These are phyloP conservation scores for Aromia moschata DNA, from an alignment of 2,888 invertebrate species.

Conservation along the genomic window DNA sequence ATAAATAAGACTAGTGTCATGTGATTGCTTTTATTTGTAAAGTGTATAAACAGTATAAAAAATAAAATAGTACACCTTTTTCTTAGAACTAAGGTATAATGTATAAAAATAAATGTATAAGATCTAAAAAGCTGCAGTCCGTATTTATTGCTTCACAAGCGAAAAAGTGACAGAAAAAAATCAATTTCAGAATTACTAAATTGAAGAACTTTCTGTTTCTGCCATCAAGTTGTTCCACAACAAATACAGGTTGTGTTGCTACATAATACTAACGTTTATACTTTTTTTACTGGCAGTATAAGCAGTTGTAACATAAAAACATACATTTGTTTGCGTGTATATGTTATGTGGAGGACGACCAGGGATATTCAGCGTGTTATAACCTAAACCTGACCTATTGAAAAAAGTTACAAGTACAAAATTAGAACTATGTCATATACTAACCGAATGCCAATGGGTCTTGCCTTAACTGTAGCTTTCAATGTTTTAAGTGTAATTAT, in stretches of 20 bases:
- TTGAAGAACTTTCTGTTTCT: no score
- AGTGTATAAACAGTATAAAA: slow-evolving; percentile 44
- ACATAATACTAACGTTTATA: slow-evolving; percentile 1
- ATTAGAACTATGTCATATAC: background rate
- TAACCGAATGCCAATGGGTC: background rate
- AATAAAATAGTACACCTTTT: slow-evolving; percentile 58
- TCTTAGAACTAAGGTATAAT: slow-evolving; percentile 45
- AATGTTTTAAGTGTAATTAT: slow-evolving; percentile 10
- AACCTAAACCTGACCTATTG: slow-evolving; percentile 11
- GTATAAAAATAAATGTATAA: slow-evolving; percentile 13
- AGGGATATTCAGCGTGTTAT: background rate
- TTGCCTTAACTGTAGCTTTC: background rate
- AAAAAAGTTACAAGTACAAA: background rate
- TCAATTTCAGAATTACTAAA: no score
- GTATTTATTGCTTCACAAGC: slow-evolving; percentile 1
- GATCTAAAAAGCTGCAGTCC: slow-evolving; percentile 6
- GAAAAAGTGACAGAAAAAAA: no score
- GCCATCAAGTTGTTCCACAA: slow-evolving; percentile 3
- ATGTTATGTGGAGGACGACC: background rate
- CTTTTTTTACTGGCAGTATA: slow-evolving; percentile 16
- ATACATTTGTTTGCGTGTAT: background rate
- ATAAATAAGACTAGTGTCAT: slow-evolving; percentile 33
- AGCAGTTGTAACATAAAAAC: slow-evolving; percentile 20
- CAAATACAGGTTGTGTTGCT: slow-evolving; percentile 3
- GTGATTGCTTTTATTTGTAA: slow-evolving; percentile 41